A percentile compares a stretch with the other conserved stretches of the same genome.
phyloP scores from a whole-genome alignment of 2,888 invertebrate species.

The Abrostola triplasia region DNA sequence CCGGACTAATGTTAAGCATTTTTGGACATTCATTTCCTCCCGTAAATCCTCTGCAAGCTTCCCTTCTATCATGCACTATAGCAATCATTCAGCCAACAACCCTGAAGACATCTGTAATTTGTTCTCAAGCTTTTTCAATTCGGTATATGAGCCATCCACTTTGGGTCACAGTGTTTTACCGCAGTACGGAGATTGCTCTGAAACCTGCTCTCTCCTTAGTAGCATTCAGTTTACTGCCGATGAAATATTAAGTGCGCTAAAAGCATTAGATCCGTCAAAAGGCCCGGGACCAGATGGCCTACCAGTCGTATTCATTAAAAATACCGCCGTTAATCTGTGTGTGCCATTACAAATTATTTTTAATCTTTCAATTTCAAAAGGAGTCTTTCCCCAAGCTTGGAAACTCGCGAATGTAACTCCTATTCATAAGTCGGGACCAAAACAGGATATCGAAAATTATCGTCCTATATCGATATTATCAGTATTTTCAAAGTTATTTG shows the following conservation, averaged over 20 bases:
- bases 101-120: background rate
- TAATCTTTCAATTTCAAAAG: background rate
- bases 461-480: background rate
- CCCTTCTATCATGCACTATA: too few relatives aligned
- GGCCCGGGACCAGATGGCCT: slow-evolving; percentile 3
- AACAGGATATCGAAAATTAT: slow-evolving; percentile 14
- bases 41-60: too few relatives aligned
- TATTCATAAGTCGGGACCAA: slow-evolving; percentile 6
- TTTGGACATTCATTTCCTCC: too few relatives aligned
- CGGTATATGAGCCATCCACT: background rate
- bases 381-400: slow-evolving; percentile 4
- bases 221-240: background rate
- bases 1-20: too few relatives aligned
- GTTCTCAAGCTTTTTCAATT: slow-evolving; percentile 1
- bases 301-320: background rate
- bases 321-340: background rate
- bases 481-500: slow-evolving; percentile 8
- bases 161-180: too few relatives aligned
- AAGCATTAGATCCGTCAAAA: background rate
- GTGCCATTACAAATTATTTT: slow-evolving; percentile 2
- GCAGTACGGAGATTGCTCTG: too few relatives aligned
- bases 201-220: background rate
- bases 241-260: background rate
- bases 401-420: slow-evolving; percentile 16
- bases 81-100: too few relatives aligned